Base-by-base conservation (phyloP, 2,888 invertebrate genomes). In the Clunio marinus region DNA sequence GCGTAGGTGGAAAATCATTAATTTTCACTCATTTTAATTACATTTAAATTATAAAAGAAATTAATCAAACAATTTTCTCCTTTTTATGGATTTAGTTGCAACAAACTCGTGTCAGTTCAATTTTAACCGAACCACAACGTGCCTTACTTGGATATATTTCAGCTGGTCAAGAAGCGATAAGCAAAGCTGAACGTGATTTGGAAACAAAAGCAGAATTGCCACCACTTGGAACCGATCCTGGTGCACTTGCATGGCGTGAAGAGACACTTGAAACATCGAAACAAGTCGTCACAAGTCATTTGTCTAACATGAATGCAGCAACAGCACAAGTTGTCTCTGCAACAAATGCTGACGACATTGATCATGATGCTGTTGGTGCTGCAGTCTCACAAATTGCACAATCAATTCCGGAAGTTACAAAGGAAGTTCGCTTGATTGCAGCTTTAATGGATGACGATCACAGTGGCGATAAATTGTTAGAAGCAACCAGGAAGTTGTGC, bases 231-330 rank as follows among this genome's bases (percentile, higher is more conserved):
- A 87, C 83, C 25, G 94, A 94, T 79, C 85, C 91, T 41, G 89
- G 91, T 1, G 91, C 95, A 0, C 83, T 91, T 73, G 91, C 93
- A 81, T 96, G 97, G 96, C 92, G 93, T 78, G 93, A 95, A 76
- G 91, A 92, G 71, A 92, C 92, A 1, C 82, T 96, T 78, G 97
- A 96, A 79, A 91, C 95, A 68, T 93, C 93, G 78, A 93, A 94
- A 78, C 97, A 98, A 81, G 94, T 91, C 73, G 94, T 99, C 69
- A 93, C 93, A 71, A 95, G 95, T 66, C 95, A 98, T 79, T 90
- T 99, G 73, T 97, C 97, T 3, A 97, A 97, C 69, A 98, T 99
- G 96, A 98, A 94, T 80, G 98, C 98, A 0, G 98, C 98, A 69
- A 99, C 98, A 0, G 99, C 99, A 7, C 96, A 97, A 80, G 92